Evolutionary conservation across 2,113 vertebrate genomes (phyloP), one percentile per base, ranked within the genome.

Genomic region (Chrysochloris asiatica): DNA sequence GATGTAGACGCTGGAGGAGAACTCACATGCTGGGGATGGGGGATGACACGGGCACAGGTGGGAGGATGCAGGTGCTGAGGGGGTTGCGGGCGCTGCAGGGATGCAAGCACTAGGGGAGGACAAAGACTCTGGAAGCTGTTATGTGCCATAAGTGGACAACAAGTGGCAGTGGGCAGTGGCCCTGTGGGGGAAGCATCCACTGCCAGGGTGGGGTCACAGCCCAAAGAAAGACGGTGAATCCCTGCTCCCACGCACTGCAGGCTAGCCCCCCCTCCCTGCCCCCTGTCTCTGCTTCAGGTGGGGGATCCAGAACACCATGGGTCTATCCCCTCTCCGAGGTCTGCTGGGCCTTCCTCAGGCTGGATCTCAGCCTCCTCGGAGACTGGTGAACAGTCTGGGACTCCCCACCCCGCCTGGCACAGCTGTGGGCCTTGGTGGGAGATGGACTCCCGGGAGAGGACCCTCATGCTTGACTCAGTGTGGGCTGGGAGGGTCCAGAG

Each of bases 211-310:
- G 14, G 2, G 19, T 41, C 79, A 28, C 0, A 8, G 47, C 61
- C 69, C 33, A 2, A 38, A 48, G 72, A 16, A 0, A 0, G 9
- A 12, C 10, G 1, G 3, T 41, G 21, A 38, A 5, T 33, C 17
- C 69, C 41, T 10, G 47, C 17, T 30, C 6, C 30, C 11, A 1
- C 33, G 17, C 26, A 3, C 43, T 17, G n/a, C 5, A 1, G 48
- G 8, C 56, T 4, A 7, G 21, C 30, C 47, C 52, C 7, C n/a
- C n/a, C n/a, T n/a, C n/a, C n/a, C n/a, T n/a, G n/a, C n/a, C 47
- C 52, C 7, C 1, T 10, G 41, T 38, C n/a, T 1, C 1, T 45
- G 6, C 80, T 22, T 67, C 22, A 10, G 36, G n/a, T n/a, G n/a
- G n/a, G n/a, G n/a, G n/a, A n/a, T n/a, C n/a, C n/a, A n/a, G n/a